Conservation (phyloP, 2,888 invertebrate species). For the Tenthredo amoena region DNA sequence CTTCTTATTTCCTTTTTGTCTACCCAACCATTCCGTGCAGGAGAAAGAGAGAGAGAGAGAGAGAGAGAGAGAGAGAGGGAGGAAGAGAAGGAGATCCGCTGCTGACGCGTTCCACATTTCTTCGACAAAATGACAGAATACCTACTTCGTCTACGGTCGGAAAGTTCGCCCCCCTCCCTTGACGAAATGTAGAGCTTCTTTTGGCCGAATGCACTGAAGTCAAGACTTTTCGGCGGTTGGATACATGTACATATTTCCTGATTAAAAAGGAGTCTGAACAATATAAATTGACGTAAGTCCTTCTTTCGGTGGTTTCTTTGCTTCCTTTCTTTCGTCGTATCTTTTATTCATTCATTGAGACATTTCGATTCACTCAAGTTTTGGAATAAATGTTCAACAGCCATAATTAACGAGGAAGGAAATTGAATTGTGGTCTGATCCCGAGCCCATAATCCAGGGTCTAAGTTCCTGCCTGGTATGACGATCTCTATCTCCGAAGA, state of each 20-base stretch:
- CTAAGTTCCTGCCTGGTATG: not conserved
- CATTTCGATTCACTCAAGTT: not conserved
- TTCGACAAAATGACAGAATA: conserved; percentile 42
- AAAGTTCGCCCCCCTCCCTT: not conserved
- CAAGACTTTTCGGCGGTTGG: conserved; percentile 8
- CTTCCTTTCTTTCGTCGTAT: not conserved
- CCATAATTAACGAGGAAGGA: not conserved
- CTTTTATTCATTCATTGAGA: conserved; percentile 2
- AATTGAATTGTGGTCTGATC: not conserved
- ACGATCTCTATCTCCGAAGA: conserved; percentile 9
- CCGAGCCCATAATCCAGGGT: not conserved
- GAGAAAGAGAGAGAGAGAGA: not conserved
- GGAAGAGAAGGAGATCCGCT: not conserved
- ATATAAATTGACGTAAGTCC: conserved; percentile 5
- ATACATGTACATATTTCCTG: not conserved
- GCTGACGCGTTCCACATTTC: conserved; percentile 32
- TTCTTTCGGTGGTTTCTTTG: not conserved
- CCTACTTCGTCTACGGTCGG: conserved; percentile 7
- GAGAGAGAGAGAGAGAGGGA: not conserved
- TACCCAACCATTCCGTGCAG: not conserved
- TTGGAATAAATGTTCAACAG: not conserved
- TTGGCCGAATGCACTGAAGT: not conserved
- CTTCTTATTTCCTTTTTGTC: conserved; percentile 55
- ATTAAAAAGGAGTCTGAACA: conserved; percentile 13
- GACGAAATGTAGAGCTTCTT: conserved; percentile 15